Conservation (phyloP, 2,888 invertebrate genomes). For the Oxycera nigricornis region DNA sequence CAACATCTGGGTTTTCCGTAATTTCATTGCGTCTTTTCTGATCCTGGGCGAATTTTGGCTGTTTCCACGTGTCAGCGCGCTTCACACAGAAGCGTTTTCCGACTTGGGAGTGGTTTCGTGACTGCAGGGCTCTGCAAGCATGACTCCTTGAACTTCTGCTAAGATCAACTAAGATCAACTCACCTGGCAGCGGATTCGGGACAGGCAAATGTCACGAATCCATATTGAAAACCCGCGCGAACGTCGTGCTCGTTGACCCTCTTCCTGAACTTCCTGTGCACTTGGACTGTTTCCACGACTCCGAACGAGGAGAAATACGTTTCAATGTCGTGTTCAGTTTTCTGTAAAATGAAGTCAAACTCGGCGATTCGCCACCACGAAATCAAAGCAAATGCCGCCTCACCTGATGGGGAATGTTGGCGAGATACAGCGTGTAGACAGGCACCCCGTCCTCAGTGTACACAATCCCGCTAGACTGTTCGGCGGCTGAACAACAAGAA, state of each 20-base stretch:
- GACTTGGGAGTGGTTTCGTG: not conserved
- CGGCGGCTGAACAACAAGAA: too few relatives aligned
- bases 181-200: conserved; percentile 40
- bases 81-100: conserved; percentile 23
- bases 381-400: not conserved
- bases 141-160: not conserved
- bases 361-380: not conserved
- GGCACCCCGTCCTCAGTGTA: conserved; percentile 43
- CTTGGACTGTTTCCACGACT: conserved; percentile 20
- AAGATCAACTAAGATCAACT: not conserved
- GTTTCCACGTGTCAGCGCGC: conserved; percentile 45
- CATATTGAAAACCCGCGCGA: conserved; percentile 11
- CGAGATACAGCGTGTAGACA: conserved; percentile 41
- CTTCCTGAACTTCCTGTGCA: not conserved
- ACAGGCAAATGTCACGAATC: conserved; percentile 36
- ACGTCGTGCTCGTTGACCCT: not conserved
- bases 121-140: conserved; percentile 33
- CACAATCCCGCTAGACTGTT: not conserved
- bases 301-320: conserved; percentile 34
- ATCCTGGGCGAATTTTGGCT: conserved; percentile 17
- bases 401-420: conserved; percentile 33
- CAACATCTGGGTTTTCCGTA: not conserved
- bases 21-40: too few relatives aligned
- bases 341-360: conserved; percentile 15
- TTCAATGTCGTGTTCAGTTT: conserved; percentile 2